phyloP scores from a whole-genome alignment of 1,140 invertebrate species.

The Trachymyrmex septentrionalis region DNA sequence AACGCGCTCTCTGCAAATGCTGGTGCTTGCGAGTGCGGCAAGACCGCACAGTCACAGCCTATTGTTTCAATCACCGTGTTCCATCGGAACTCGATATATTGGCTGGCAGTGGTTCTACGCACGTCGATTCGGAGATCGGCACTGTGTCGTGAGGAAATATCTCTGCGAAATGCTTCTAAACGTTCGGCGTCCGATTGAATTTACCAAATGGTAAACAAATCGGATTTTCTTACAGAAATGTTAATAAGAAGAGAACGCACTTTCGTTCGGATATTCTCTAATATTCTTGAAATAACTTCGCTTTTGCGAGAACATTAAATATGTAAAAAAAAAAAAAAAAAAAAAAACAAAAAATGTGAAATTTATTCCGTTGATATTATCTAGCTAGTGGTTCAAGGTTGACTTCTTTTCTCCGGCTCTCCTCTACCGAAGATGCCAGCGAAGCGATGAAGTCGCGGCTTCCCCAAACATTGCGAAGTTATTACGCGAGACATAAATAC shows the following conservation, averaged over 20 bases:
- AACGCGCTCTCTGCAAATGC: conserved; percentile 30
- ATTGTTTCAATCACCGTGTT: conserved; percentile 38
- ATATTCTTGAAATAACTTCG: not conserved
- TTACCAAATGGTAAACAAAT: not conserved
- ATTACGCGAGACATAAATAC: conserved; percentile 45
- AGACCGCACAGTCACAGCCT: conserved; percentile 34
- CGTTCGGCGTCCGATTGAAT: not conserved
- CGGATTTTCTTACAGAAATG: not conserved
- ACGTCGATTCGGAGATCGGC: not conserved
- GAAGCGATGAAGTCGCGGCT: conserved; percentile 11
- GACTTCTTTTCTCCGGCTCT: not conserved
- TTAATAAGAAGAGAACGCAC: not conserved
- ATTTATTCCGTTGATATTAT: conserved; percentile 35
- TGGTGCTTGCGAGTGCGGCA: conserved; percentile 21
- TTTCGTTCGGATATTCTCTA: not conserved
- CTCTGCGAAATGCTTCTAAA: not conserved
- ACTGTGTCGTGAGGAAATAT: conserved; percentile 21
- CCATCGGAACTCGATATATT: conserved; percentile 25
- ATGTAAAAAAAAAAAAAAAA: not conserved
- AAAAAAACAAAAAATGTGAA: conserved; percentile 1
- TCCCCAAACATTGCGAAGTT: conserved; percentile 36
- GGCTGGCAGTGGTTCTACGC: conserved; percentile 17
- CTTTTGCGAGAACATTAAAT: not conserved
- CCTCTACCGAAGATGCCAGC: not conserved
- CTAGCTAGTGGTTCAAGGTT: conserved; percentile 37